Evolutionary conservation across 2,113 vertebrate genomes (phyloP).

Genomic region (Taxidea taxus): DNA sequence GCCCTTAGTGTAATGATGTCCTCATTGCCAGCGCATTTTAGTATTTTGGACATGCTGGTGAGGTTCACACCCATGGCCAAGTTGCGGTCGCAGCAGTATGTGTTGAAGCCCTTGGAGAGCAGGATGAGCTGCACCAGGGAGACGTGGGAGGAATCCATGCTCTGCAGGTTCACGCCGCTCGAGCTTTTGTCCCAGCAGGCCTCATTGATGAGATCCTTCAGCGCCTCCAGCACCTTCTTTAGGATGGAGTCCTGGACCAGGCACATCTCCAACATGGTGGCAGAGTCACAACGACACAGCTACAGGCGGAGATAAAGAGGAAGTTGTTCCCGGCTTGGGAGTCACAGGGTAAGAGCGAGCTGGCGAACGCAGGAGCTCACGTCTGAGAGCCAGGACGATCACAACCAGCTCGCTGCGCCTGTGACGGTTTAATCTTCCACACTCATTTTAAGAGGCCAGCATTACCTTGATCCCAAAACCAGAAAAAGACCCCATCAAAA

Average conservation of each 20-base stretch:
- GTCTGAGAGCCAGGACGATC: fast-evolving
- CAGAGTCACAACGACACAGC: background rate
- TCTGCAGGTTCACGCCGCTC: constrained; percentile 96
- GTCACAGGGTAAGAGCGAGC: constrained; percentile 58
- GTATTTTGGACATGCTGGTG: constrained; percentile 98
- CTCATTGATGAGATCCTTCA: constrained; percentile 98
- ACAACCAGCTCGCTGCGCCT: fast-evolving
- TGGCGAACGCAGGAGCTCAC: fast-evolving
- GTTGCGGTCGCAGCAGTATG: constrained; percentile 97
- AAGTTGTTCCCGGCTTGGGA: background rate
- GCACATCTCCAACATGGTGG: constrained; percentile 95
- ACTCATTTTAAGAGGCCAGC: no score
- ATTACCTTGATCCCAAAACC: no score
- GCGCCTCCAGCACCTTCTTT: constrained; percentile 96
- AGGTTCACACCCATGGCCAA: constrained; percentile 98
- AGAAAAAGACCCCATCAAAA: no score
- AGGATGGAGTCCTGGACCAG: constrained; percentile 96
- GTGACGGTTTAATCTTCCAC: constrained; percentile 41
- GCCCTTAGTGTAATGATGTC: constrained; percentile 97
- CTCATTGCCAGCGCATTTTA: constrained; percentile 97
- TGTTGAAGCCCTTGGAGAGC: constrained; percentile 97
- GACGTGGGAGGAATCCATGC: constrained; percentile 99
- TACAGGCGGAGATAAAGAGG: fast-evolving
- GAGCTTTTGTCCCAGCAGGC: constrained; percentile 99
- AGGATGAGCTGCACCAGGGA: constrained; percentile 98